Percentiles rank a stretch among this genome's conserved stretches.
These are phyloP conservation scores for Rhagologus leucostigma DNA, from an alignment of 2,113 vertebrate species.

Conservation along the genomic window DNA sequence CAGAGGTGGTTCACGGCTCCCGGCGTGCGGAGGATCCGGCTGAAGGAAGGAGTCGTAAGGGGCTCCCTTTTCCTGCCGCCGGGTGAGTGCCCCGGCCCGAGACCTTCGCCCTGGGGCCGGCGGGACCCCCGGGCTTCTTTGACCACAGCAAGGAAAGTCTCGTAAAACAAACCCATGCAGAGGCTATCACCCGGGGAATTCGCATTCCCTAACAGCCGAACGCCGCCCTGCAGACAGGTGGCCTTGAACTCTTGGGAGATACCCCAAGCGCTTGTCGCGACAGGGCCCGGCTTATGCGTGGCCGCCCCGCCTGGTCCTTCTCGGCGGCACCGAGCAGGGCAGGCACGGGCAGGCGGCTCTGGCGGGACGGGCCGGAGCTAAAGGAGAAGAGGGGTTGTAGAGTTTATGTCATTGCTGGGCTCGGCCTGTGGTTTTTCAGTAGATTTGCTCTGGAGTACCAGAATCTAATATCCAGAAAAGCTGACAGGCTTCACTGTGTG, in stretches of 20 bases:
- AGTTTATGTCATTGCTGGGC: neutral
- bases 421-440: accelerated
- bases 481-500: accelerated
- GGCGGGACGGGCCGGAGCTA: neutral
- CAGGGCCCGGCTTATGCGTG: accelerated
- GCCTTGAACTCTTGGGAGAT: neutral
- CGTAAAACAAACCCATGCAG: accelerated
- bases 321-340: neutral
- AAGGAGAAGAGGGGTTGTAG: accelerated
- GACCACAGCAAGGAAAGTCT: neutral
- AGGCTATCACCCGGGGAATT: neutral
- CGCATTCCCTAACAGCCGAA: accelerated
- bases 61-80: constrained; percentile 65
- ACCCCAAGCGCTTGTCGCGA: neutral
- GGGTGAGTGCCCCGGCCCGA: constrained; percentile 25
- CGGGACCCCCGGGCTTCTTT: neutral
- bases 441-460: neutral
- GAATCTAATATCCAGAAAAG: neutral
- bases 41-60: constrained; percentile 52
- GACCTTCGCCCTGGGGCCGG: neutral
- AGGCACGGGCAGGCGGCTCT: neutral
- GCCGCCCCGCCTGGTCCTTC: neutral
- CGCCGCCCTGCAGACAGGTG: neutral
- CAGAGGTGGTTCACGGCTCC: constrained; percentile 50
- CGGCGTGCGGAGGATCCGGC: constrained; percentile 43